Percentiles rank a stretch among this genome's conserved stretches.
Evolutionary conservation across 1,140 invertebrate species (phyloP).

Genomic region (Hyphantria cunea): DNA sequence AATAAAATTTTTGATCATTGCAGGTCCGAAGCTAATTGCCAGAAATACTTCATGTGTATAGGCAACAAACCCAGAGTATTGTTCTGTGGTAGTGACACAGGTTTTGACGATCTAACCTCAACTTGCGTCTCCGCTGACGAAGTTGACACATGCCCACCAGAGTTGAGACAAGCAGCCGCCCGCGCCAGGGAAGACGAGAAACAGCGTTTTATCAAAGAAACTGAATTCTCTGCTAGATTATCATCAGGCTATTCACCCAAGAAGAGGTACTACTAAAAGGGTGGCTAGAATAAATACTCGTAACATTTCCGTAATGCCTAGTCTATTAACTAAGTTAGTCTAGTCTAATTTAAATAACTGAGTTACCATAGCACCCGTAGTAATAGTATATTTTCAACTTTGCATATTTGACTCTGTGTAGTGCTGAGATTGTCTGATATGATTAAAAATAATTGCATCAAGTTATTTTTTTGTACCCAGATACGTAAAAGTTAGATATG

Average conservation of each 20-base stretch:
- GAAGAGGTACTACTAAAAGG: too few species aligned
- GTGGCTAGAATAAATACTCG: background rate
- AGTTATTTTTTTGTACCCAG: too few species aligned
- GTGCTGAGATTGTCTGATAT: background rate
- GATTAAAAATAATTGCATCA: too few species aligned
- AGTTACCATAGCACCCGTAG: conserved; percentile 20
- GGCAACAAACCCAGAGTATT: conserved; percentile 86
- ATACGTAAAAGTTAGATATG: too few species aligned
- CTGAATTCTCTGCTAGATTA: conserved; percentile 26
- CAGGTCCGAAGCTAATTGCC: conserved; percentile 86
- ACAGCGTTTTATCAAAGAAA: conserved; percentile 46
- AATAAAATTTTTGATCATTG: conserved; percentile 28
- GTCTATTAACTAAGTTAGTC: conserved; percentile 6
- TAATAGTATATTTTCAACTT: conserved; percentile 10
- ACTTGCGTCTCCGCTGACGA: conserved; percentile 84
- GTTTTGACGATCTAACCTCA: conserved; percentile 89
- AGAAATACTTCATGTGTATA: conserved; percentile 92
- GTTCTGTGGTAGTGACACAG: conserved; percentile 89
- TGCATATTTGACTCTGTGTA: conserved; percentile 4
- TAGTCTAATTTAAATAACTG: conserved; percentile 17
- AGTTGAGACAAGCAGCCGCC: conserved; percentile 52
- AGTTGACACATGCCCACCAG: conserved; percentile 54
- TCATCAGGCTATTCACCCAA: too few species aligned
- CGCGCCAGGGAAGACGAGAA: conserved; percentile 53
- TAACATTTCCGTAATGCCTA: conserved; percentile 1